Evolutionary conservation across 2,797 vertebrate species (phyloP), one percentile per base, ranked within the genome.

Genomic region (Leontopithecus rosalia): DNA sequence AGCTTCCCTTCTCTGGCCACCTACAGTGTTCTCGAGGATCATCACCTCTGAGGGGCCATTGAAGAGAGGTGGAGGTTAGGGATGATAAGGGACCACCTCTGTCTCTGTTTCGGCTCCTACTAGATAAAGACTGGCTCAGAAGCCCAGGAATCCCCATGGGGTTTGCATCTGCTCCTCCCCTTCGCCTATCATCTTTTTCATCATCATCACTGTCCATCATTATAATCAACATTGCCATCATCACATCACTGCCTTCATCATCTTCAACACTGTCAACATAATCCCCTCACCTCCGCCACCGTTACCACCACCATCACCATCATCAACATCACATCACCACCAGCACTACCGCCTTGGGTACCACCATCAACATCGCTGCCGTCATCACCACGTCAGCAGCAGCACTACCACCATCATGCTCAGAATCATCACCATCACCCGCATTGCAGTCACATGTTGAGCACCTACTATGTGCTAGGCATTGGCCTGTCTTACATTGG

Each of bases 41-140:
- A 84, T 98, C 90, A 99, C 99, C 6, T 98, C 98, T 96, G 99
- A 98, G 1, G 99, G 99, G 33, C 99, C 99, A 36, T 97, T 99
- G 99, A 88, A 67, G 22, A 55, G 11, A 33, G n/a, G 2, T 1
- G 76, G 79, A 89, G 41, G 28, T 87, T 15, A 82, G 36, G 28
- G 3, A 22, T 9, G 36, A 64, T n/a, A 4, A 67, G 46, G 55
- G 19, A 55, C 4, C 4, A 22, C 7, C 43, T 75, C 26, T 30
- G 6, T 43, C 36, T 91, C 7, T n/a, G n/a, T 50, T 85, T 81
- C 81, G n/a, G 20, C 24, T 80, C 52, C 52, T 52, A 10, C 17
- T 24, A 72, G 14, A 58, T 4, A 7, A 28, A 46, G 75, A 64
- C 5, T 46, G 24, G 20, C 12, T 89, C 17, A 72, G 50, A 86